Evolutionary conservation across 2,113 vertebrate species (phyloP).

Genomic region (Chauna torquata): DNA sequence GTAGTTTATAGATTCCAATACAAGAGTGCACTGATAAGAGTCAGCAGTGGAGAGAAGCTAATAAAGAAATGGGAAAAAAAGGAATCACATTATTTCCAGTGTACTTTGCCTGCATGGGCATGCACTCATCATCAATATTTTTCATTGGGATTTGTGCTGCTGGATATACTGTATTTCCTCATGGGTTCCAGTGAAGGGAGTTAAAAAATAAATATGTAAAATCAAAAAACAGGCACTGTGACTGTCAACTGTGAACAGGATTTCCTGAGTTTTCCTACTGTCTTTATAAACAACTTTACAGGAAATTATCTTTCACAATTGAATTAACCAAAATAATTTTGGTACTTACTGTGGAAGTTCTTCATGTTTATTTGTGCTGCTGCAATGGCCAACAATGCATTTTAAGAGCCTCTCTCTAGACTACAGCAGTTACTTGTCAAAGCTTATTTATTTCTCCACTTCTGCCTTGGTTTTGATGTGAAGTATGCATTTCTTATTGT

Average conservation of each 20-base stretch:
- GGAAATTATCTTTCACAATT: background rate
- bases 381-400: background rate
- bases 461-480: background rate
- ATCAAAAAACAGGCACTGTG: background rate
- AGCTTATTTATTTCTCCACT: background rate
- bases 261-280: background rate
- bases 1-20: background rate
- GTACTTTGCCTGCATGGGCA: background rate
- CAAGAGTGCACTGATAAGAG: background rate
- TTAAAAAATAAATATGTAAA: background rate
- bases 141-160: conserved; percentile 24
- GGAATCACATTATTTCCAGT: background rate
- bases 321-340: background rate
- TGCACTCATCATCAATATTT: background rate
- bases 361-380: background rate
- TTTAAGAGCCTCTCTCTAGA: background rate
- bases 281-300: background rate
- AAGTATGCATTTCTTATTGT: background rate
- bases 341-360: background rate
- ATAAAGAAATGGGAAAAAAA: background rate
- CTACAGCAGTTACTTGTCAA: background rate
- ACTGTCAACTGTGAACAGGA: background rate
- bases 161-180: background rate
- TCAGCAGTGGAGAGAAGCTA: background rate
- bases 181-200: background rate